phyloP scores from a whole-genome alignment of 2,113 vertebrate genomes.

The Dipodomys spectabilis region DNA sequence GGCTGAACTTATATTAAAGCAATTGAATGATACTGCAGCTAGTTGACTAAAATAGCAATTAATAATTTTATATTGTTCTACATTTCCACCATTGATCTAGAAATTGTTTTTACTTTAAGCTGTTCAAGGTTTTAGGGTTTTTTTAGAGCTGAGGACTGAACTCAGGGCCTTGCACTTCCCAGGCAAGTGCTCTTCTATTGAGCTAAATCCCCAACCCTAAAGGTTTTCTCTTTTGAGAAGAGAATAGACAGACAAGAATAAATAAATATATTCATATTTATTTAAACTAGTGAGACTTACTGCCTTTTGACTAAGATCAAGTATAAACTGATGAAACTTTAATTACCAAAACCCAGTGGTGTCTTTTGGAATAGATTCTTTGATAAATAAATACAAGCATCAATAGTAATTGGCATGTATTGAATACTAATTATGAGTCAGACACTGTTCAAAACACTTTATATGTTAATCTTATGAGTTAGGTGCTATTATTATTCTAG shows the following conservation, averaged over 20 bases:
- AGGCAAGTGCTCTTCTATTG: no score
- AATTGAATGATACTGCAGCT: neutral
- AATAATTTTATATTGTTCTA: constrained; percentile 24
- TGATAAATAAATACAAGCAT: constrained; percentile 34
- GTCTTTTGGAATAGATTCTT: constrained; percentile 20
- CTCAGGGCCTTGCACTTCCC: no score
- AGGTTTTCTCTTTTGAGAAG: neutral
- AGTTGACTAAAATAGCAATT: neutral
- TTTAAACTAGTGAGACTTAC: constrained; percentile 27
- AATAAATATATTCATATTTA: constrained; percentile 21
- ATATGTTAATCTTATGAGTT: neutral
- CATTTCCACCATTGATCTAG: neutral
- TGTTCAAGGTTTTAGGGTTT: neutral
- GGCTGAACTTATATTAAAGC: neutral
- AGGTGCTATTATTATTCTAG: neutral
- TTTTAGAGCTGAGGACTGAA: no score
- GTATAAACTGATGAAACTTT: constrained; percentile 48
- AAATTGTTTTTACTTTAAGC: constrained; percentile 32
- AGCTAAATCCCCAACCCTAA: no score
- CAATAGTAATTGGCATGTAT: neutral
- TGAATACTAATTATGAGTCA: neutral
- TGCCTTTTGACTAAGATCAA: neutral
- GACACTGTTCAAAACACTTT: neutral
- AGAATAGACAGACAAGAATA: neutral
- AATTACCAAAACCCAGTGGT: constrained; percentile 17